Evolutionary conservation across 2,888 invertebrate species (phyloP).

Genomic region (Seira sanloemensis): DNA sequence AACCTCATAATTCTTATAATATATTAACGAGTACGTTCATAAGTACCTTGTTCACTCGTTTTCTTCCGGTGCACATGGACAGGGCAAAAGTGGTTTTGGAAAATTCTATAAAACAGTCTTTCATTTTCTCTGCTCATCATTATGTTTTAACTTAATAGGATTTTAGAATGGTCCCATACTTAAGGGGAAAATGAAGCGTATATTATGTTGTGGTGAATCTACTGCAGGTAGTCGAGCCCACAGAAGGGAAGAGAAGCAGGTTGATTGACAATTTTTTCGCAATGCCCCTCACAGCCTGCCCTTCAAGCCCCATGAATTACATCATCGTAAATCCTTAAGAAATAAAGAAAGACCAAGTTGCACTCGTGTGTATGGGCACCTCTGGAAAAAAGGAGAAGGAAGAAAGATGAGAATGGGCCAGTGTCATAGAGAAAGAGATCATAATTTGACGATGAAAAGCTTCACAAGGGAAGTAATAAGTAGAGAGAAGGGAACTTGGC

Average conservation of each 20-base stretch:
- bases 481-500: conserved; percentile 39
- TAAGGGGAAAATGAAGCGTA: conserved; percentile 14
- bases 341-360: conserved; percentile 29
- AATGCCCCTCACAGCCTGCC: conserved; percentile 55
- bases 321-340: conserved; percentile 65
- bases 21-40: background rate
- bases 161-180: conserved; percentile 45
- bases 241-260: conserved; percentile 27
- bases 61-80: conserved; percentile 10
- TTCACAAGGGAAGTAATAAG: conserved; percentile 26
- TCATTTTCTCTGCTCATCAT: conserved; percentile 27
- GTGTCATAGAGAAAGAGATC: conserved; percentile 59
- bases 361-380: conserved; percentile 11
- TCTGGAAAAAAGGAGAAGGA: conserved; percentile 29
- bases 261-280: conserved; percentile 65
- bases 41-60: conserved; percentile 15
- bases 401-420: conserved; percentile 59
- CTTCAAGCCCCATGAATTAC: conserved; percentile 65
- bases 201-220: conserved; percentile 29
- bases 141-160: conserved; percentile 44
- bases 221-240: conserved; percentile 9
- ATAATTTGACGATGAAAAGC: conserved; percentile 64
- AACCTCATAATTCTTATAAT: conserved; percentile 39
- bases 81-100: background rate
- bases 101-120: conserved; percentile 21